Conservation (phyloP, 2,797 vertebrate species). For the Silurus lanzhouensis region DNA sequence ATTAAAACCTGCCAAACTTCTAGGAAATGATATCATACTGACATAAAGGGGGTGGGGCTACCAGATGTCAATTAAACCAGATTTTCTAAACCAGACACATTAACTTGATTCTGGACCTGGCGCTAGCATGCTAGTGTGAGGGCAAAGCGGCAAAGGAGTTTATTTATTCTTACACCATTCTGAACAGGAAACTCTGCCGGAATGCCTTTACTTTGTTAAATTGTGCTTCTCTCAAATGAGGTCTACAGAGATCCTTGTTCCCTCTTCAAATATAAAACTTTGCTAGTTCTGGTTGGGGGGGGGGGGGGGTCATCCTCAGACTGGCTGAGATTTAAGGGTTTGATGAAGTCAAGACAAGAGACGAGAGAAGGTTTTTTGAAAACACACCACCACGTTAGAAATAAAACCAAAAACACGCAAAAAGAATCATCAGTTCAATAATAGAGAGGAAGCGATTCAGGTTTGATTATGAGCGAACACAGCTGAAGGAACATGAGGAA, state of each 20-base stretch:
- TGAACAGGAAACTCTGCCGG: background rate
- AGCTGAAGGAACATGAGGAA: background rate
- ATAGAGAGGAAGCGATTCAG: background rate
- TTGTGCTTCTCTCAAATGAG: background rate
- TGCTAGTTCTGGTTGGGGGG: background rate
- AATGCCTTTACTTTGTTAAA: background rate
- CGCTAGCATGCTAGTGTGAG: background rate
- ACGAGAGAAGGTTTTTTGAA: background rate
- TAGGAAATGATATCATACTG: background rate
- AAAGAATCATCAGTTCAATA: background rate
- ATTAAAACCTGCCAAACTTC: background rate
- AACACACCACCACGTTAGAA: background rate
- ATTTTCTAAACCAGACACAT: too few species aligned
- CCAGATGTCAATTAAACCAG: background rate
- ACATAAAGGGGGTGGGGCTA: background rate
- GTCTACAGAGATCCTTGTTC: background rate
- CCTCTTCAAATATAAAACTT: background rate
- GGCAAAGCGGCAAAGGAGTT: background rate
- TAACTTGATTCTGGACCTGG: background rate
- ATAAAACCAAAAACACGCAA: background rate
- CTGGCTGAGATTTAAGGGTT: background rate
- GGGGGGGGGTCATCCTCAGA: background rate
- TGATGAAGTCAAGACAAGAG: background rate
- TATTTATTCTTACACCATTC: background rate
- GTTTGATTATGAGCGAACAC: background rate